Evolutionary conservation across 2,797 vertebrate genomes (phyloP).

Genomic region (Sebastes flavidus): DNA sequence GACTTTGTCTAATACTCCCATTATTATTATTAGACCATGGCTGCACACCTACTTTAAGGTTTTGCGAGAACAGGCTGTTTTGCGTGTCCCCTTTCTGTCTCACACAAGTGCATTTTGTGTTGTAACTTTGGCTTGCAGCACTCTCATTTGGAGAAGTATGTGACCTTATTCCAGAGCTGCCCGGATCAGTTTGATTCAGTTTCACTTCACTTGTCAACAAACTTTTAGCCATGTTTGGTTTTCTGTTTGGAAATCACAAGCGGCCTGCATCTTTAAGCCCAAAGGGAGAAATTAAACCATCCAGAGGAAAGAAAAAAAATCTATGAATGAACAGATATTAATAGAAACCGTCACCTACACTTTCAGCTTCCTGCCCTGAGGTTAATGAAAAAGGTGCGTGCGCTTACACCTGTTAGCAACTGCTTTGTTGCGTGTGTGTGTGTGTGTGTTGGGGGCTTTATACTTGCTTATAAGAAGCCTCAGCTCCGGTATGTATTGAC

Average conservation of each 20-base stretch:
- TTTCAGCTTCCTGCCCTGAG: background rate
- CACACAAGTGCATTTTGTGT: background rate
- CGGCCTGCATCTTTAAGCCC: background rate
- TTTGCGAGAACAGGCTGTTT: constrained; percentile 7
- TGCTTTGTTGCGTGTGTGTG: too few species aligned
- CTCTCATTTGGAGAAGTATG: constrained; percentile 11
- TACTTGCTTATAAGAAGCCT: background rate
- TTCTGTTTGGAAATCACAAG: background rate
- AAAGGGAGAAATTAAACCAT: background rate
- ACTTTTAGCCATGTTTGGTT: background rate
- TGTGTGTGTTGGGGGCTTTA: background rate
- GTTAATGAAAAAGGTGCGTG: background rate
- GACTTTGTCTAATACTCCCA: constrained; percentile 1
- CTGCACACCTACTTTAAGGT: background rate
- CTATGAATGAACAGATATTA: background rate
- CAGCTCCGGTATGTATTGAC: background rate
- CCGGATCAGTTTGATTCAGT: constrained; percentile 25
- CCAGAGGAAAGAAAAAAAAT: background rate
- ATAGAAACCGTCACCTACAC: background rate
- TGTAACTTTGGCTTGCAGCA: background rate
- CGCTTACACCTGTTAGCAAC: background rate
- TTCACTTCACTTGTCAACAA: background rate
- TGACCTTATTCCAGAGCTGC: constrained; percentile 33
- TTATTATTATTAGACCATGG: background rate
- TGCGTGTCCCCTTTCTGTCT: background rate